Evolutionary conservation across 2,888 invertebrate genomes (phyloP).

Genomic region (Eristalis intricaria): DNA sequence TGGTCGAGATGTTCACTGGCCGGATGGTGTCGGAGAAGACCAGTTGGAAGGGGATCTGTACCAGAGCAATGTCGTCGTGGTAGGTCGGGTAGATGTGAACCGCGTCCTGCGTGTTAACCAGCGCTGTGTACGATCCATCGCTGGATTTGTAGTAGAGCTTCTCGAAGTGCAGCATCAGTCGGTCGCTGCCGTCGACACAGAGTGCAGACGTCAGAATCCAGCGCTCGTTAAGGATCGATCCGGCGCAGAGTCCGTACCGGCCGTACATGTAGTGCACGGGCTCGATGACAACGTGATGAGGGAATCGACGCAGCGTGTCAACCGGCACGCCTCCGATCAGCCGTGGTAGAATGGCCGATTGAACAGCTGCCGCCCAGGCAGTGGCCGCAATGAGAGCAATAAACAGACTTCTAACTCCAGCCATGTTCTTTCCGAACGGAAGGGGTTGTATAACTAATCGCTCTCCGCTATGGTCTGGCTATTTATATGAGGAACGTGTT

Average conservation of each 20-base stretch:
- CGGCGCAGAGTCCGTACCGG: not conserved
- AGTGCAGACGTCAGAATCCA: conserved; percentile 51
- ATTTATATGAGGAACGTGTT: not conserved
- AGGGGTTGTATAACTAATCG: not conserved
- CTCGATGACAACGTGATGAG: conserved; percentile 56
- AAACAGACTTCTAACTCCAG: not conserved
- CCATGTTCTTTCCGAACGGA: not conserved
- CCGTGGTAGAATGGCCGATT: not conserved
- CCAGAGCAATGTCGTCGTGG: conserved; percentile 56
- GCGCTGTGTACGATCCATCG: conserved; percentile 13
- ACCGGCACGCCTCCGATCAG: not conserved
- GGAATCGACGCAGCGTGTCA: conserved; percentile 57
- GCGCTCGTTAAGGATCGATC: conserved; percentile 43
- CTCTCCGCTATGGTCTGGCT: not conserved
- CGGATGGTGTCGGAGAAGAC: not conserved
- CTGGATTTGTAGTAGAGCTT: not conserved
- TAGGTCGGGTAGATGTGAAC: conserved; percentile 50
- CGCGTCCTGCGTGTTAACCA: conserved; percentile 25
- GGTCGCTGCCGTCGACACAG: conserved; percentile 20
- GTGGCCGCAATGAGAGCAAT: not conserved
- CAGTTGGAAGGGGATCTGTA: conserved; percentile 38
- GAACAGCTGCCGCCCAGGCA: not conserved
- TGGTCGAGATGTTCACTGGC: conserved; percentile 9
- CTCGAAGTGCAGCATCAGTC: conserved; percentile 11
- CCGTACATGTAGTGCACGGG: not conserved